Base-by-base conservation (phyloP, 2,797 vertebrate genomes). In the Labeo calbasu region DNA sequence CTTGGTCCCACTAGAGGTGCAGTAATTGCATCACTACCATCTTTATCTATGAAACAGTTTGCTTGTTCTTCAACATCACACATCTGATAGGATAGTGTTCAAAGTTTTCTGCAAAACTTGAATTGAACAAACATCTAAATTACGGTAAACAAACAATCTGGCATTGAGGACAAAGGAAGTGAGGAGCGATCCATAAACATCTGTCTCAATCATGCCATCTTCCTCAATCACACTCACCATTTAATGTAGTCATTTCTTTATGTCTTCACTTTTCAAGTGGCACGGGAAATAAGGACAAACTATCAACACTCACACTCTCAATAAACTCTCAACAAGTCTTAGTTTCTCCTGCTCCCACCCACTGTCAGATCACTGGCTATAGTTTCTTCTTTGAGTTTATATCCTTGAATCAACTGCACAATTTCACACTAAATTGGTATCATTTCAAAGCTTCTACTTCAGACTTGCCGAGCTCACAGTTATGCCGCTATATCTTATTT, bases 141-240 rank as follows among this genome's bases (percentile, higher is more conserved):
- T 61, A 61, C 17, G 46, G 55, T 63, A 79, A 72, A 72, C 55
- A 71, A 53, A 53, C 25, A 65, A 23, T 57, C 25, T 53, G 28
- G 66, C n/a, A 40, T 13, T 53, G 15, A 71, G 93, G 93, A 94
- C 93, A 93, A 94, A 69, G 82, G 46, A 82, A 77, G 36, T 7
- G 65, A 78, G 46, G 15, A 77, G 55, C 17, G 57, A 80, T 80
- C 57, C 43, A 79, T 79, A 79, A 63, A 63, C 43, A 43, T 21
- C n/a, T 15, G 17, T 68, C 72, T 68, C 81, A 83, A 76, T 83
- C 48, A 76, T 28, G 61, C 61, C n/a, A 83, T 83, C 61, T 83
- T 83, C 48, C 46, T 76, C 81, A 76, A 83, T 83, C 46, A 83
- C n/a, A 0, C 32, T 75, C 48, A 76, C 71, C 70, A 68, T 77